Evolutionary conservation across 2,888 invertebrate genomes (phyloP), one percentile per base, ranked within the genome.

Genomic region (Sialis fuliginosa): DNA sequence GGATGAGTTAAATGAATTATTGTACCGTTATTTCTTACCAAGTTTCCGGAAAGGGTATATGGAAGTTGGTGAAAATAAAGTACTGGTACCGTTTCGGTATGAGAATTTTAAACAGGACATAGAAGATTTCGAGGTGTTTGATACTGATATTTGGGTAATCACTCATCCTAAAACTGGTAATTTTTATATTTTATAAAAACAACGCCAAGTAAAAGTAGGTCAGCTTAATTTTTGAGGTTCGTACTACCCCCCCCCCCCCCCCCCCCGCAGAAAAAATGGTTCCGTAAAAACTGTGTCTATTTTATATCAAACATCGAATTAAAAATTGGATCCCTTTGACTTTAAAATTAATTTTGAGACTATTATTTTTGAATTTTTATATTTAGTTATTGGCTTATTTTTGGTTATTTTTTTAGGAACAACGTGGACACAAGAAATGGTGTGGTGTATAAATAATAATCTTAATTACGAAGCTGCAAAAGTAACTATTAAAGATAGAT

Each of bases 381-480:
- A n/a, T n/a, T n/a, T 10, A 37, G 31, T 49, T 39, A 50, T 43
- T 22, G 22, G 22, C 22, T 22, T 22, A 22, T 22, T 22, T 2
- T 22, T 22, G 22, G 4, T 22, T 22, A 22, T 22, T 22, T 22
- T 61, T 60, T 42, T 56, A 79, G 80, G 81, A 5, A 84, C 84
- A 13, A 85, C 85, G 12, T 84, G 84, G 84, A 71, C 79, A 0
- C 82, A 82, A 60, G 83, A 84, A 65, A 72, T 84, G 66, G 74
- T 81, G 0, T 84, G 81, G 76, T 65, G 81, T 49, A 67, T 83
- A 39, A 68, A 72, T 48, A 77, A 77, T 50, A 65, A 77, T 52
- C 60, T 79, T 43, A 71, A 83, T 60, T 76, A 71, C 50, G 65
- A 71, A 48, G 63, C 62, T 13, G 78, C 79, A 1, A 69, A 70